Evolutionary conservation across 2,888 invertebrate genomes (phyloP).

Genomic region (Seira ritae): DNA sequence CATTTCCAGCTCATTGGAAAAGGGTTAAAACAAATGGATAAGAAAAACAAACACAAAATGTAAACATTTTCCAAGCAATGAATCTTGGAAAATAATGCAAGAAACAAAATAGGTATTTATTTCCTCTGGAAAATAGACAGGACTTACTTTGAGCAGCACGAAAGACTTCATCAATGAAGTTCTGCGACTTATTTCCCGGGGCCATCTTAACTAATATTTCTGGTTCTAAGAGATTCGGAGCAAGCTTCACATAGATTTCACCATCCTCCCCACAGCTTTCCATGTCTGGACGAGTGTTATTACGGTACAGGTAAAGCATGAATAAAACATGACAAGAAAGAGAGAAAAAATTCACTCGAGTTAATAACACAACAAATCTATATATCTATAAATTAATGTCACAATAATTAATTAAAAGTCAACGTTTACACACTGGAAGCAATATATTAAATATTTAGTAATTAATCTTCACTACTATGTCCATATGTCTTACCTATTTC

Average conservation of each 20-base stretch:
- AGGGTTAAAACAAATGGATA: too few species aligned
- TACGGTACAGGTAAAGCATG: slow-evolving; percentile 76
- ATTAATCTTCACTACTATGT: too few species aligned
- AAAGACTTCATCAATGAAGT: slow-evolving; percentile 85
- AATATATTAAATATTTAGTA: too few species aligned
- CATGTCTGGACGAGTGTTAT: slow-evolving; percentile 76
- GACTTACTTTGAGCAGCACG: slow-evolving; percentile 83
- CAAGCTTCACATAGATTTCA: slow-evolving; percentile 79
- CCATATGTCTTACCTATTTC: slow-evolving; percentile 79
- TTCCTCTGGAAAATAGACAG: neutral
- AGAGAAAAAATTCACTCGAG: slow-evolving; percentile 1
- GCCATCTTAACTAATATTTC: slow-evolving; percentile 78
- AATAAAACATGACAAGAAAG: neutral
- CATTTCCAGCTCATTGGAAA: too few species aligned
- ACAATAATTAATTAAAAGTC: too few species aligned
- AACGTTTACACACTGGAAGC: too few species aligned
- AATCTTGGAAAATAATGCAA: too few species aligned
- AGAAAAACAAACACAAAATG: too few species aligned
- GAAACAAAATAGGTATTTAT: too few species aligned
- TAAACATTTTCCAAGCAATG: too few species aligned
- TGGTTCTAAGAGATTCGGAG: slow-evolving; percentile 77
- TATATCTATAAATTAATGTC: too few species aligned
- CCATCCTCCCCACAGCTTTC: slow-evolving; percentile 77
- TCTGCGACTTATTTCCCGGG: slow-evolving; percentile 81
- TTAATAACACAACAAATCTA: neutral